These are phyloP conservation scores for Pavo muticus DNA, from an alignment of 2,113 vertebrate species.

Conservation along the genomic window DNA sequence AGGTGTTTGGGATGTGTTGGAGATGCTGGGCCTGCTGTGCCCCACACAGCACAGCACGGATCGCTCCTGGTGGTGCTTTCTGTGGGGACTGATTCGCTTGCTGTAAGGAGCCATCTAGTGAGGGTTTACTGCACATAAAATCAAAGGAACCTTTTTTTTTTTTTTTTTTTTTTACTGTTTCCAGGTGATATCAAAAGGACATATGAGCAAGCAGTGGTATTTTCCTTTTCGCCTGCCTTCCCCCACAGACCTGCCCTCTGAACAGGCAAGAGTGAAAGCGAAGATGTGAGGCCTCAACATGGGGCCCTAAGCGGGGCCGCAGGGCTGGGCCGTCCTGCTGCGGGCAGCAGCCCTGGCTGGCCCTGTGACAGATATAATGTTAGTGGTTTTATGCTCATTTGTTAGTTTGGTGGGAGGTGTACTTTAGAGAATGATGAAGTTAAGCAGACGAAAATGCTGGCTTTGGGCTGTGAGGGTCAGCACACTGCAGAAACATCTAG, in stretches of 20 bases:
- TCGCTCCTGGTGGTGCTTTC: constrained; percentile 10
- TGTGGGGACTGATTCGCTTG: constrained; percentile 40
- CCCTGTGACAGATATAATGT: background rate
- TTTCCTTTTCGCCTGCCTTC: rapidly evolving
- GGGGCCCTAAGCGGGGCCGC: background rate
- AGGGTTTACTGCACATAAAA: constrained; percentile 56
- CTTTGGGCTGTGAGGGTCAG: background rate
- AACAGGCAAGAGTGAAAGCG: background rate
- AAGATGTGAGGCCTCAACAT: background rate
- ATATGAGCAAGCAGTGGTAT: background rate
- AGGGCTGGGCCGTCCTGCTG: background rate
- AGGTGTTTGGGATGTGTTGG: background rate
- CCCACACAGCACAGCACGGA: background rate
- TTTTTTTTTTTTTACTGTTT: background rate
- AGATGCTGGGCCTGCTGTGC: background rate
- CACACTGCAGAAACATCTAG: background rate
- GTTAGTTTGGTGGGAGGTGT: background rate
- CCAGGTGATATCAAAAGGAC: background rate
- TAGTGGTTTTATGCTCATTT: background rate
- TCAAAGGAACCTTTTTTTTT: background rate
- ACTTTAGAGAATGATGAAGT: background rate
- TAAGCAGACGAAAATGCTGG: background rate
- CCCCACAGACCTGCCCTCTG: background rate
- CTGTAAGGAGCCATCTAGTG: constrained; percentile 73
- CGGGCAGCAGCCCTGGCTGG: background rate